A percentile compares a stretch with the other conserved stretches of the same genome.
Evolutionary conservation across 2,888 invertebrate genomes (phyloP).

Genomic region (Lutraria lutraria): DNA sequence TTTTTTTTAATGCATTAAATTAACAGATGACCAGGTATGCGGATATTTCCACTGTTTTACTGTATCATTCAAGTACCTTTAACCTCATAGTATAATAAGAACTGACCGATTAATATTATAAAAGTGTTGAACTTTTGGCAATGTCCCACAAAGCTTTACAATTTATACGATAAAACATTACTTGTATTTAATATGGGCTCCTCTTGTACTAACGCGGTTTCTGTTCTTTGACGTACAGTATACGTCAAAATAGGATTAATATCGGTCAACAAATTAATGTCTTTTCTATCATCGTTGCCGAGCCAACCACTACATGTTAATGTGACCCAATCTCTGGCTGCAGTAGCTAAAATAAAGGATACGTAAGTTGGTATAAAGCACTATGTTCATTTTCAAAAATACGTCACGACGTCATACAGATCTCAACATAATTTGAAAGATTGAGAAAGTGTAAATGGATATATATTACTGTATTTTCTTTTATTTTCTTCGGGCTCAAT

Average conservation of each 20-base stretch:
- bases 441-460: no score
- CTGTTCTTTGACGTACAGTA: conserved; percentile 52
- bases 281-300: conserved; percentile 55
- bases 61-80: no score
- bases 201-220: conserved; percentile 50
- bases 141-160: no score
- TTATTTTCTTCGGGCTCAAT: no score
- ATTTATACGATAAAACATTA: conserved; percentile 4
- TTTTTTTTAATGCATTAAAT: not conserved
- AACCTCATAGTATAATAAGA: no score
- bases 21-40: not conserved
- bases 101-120: no score
- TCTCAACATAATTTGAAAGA: no score
- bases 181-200: conserved; percentile 65
- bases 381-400: not conserved
- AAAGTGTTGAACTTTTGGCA: no score
- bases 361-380: not conserved
- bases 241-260: conserved; percentile 51
- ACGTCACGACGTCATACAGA: no score
- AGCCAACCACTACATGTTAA: conserved; percentile 55
- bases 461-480: no score
- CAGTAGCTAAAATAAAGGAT: conserved; percentile 34
- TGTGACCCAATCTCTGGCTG: conserved; percentile 60
- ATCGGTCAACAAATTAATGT: not conserved
- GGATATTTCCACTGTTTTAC: no score